Base-by-base conservation (phyloP, 2,797 vertebrate genomes). In the Gymnopithys bicolor region DNA sequence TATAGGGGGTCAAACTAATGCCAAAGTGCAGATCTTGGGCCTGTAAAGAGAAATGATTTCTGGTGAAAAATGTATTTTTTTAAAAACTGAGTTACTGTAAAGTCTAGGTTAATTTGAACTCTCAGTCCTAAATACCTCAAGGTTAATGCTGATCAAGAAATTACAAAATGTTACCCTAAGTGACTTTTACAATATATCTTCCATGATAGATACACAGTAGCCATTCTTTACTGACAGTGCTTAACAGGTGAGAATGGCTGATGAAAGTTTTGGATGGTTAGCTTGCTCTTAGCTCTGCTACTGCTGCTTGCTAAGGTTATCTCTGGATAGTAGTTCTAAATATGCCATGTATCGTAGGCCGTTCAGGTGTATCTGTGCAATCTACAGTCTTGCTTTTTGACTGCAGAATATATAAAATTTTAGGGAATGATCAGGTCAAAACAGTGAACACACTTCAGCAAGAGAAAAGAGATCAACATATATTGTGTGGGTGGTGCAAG, bases 391-490 rank as follows among this genome's bases (percentile, higher is more conserved):
- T 74, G 28, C 52, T 45, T 43, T 63, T 56, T 66, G 37, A n/a
- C 53, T 75, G 28, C 33, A 66, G 62, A 66, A 75, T 46, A 18
- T 15, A 30, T 27, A 51, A n/a, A 32, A 27, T 48, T 46, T 18
- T 49, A 51, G 55, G 28, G 76, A 24, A 17, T 39, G n/a, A 25
- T 66, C 53, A 64, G 45, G n/a, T 63, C 32, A 78, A 75, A 80
- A 74, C 55, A 41, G 25, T 35, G 30, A 84, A 43, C 3, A 1
- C 0, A 0, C 18, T 19, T 78, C 24, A 71, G 27, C 14, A 4
- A 56, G 69, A 64, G 51, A 56, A 64, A 12, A 32, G 41, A 39
- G 4, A n/a, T 64, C 49, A 52, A 13, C 15, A 25, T 75, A 15
- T 7, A 13, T 60, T 64, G 5, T 68, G 32, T 60, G 33, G 11